phyloP scores from a whole-genome alignment of 2,113 vertebrate genomes.

The Struthidea cinerea region DNA sequence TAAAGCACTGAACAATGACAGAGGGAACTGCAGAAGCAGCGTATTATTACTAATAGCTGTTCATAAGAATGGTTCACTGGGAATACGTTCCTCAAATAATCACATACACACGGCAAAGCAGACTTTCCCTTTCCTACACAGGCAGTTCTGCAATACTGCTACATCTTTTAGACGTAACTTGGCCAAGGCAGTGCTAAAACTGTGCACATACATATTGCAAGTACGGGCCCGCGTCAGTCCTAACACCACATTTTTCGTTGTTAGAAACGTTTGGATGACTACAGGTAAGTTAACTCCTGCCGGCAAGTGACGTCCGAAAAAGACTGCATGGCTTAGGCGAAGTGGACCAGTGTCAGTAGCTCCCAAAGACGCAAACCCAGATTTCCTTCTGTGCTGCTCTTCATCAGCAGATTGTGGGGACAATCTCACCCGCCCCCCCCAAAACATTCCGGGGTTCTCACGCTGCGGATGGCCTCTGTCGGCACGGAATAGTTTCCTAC shows the following conservation, averaged over 20 bases:
- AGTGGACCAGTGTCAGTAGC: background rate
- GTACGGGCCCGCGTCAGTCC: rapidly evolving
- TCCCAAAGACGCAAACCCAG: background rate
- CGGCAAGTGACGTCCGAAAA: background rate
- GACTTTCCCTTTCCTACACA: background rate
- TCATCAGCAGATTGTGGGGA: background rate
- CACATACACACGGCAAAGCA: background rate
- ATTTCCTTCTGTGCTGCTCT: background rate
- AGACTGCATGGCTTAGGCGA: background rate
- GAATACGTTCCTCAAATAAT: background rate
- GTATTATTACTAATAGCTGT: background rate
- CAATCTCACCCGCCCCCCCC: background rate
- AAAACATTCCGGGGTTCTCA: background rate
- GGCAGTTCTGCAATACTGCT: background rate
- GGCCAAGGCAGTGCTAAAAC: background rate
- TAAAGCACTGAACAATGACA: background rate
- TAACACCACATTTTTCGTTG: background rate
- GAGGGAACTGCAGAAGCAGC: background rate
- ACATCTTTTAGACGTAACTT: background rate
- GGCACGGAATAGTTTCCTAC: background rate
- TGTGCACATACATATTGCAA: background rate
- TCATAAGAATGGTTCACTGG: background rate
- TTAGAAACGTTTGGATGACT: background rate
- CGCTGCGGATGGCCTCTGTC: background rate
- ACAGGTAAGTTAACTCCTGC: background rate